phyloP scores from a whole-genome alignment of 2,113 vertebrate genomes.

The Nicator chloris region DNA sequence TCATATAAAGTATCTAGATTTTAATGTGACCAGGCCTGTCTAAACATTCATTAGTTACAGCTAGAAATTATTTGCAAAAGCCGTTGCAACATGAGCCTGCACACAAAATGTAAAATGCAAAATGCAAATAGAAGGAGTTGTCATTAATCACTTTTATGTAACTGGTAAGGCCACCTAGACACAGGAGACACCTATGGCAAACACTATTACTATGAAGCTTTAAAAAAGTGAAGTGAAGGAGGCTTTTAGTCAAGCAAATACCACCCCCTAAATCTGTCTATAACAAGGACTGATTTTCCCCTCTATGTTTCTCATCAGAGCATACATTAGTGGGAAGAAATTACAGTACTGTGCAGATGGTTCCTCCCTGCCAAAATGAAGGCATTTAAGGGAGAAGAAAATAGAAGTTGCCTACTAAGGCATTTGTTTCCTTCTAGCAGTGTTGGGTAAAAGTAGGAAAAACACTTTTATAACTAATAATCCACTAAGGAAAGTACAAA shows the following conservation, averaged over 20 bases:
- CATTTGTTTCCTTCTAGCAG: constrained; percentile 24
- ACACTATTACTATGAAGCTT: neutral
- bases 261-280: neutral
- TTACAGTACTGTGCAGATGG: constrained; percentile 32
- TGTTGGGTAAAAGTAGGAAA: neutral
- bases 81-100: neutral
- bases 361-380: constrained; percentile 37
- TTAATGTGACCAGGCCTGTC: neutral
- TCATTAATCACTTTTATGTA: neutral
- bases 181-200: neutral
- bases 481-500: neutral
- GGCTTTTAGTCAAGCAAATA: neutral
- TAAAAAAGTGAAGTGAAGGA: neutral
- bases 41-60: neutral
- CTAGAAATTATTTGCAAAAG: neutral
- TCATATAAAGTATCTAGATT: neutral
- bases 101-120: neutral
- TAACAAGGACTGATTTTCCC: neutral
- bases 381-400: constrained; percentile 9
- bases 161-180: neutral
- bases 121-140: neutral
- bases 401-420: constrained; percentile 36
- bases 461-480: neutral
- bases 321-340: constrained; percentile 37
- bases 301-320: neutral